Conservation (phyloP, 2,113 vertebrate genomes). For the Charina bottae region DNA sequence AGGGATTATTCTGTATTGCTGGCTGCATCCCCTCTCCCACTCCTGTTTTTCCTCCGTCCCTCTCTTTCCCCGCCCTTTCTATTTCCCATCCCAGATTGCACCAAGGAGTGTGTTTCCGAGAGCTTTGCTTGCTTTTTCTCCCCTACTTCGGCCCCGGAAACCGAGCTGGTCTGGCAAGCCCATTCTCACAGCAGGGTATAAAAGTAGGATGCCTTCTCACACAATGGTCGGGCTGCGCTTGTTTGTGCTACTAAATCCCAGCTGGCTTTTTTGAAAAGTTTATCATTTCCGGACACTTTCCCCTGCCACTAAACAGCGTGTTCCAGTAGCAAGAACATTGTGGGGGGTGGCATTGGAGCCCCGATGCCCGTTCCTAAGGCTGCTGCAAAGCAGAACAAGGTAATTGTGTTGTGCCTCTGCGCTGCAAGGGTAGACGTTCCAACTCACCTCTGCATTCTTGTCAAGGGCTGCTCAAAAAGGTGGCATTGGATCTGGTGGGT, state of each 20-base stretch:
- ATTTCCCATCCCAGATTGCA: conserved; percentile 61
- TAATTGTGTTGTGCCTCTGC: not conserved
- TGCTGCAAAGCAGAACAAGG: conserved; percentile 46
- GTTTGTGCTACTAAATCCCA: conserved; percentile 64
- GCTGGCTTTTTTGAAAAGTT: conserved; percentile 50
- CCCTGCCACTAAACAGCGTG: conserved; percentile 34
- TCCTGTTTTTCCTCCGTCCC: conserved; percentile 77
- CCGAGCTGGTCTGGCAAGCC: conserved; percentile 76
- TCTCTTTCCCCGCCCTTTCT: conserved; percentile 81
- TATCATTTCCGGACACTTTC: conserved; percentile 69
- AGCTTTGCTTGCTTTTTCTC: conserved; percentile 68
- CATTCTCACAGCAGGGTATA: conserved; percentile 81
- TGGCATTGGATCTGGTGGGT: not conserved
- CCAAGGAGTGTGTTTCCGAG: conserved; percentile 76
- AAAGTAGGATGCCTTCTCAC: conserved; percentile 78
- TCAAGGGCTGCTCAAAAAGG: not conserved
- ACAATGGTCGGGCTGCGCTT: conserved; percentile 65
- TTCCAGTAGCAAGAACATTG: conserved; percentile 56
- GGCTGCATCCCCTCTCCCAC: conserved; percentile 54
- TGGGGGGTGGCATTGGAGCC: conserved; percentile 30
- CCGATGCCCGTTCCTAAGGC: not conserved
- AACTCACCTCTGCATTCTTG: not conserved
- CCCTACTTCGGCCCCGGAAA: conserved; percentile 69
- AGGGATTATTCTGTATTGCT: conserved; percentile 56
- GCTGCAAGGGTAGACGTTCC: not conserved